Evolutionary conservation across 2,113 vertebrate genomes (phyloP).

Genomic region (Pseudois nayaur): DNA sequence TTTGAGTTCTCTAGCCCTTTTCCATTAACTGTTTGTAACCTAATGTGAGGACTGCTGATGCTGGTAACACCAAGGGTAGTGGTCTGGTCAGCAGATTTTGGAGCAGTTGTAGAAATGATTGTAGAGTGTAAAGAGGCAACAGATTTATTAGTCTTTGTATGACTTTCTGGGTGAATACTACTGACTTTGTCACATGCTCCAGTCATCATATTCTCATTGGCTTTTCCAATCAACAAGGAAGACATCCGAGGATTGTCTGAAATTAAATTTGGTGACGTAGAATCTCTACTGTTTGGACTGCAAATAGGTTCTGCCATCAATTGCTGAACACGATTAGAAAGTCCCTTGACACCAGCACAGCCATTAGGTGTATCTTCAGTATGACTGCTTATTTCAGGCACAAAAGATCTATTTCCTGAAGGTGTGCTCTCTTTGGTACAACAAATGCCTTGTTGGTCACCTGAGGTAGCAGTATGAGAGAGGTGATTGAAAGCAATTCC

Average conservation of each 20-base stretch:
- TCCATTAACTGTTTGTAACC: slow-evolving; percentile 86
- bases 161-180: slow-evolving; percentile 87
- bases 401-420: slow-evolving; percentile 88
- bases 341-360: slow-evolving; percentile 87
- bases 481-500: slow-evolving; percentile 91
- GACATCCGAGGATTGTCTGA: slow-evolving; percentile 97
- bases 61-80: slow-evolving; percentile 88
- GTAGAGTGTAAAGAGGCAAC: slow-evolving; percentile 88
- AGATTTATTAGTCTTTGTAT: slow-evolving; percentile 87
- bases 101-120: slow-evolving; percentile 88
- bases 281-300: slow-evolving; percentile 84
- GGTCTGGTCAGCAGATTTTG: slow-evolving; percentile 85
- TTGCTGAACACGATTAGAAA: slow-evolving; percentile 93
- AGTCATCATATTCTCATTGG: slow-evolving; percentile 85
- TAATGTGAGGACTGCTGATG: slow-evolving; percentile 90
- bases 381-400: slow-evolving; percentile 85
- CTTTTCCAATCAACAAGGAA: slow-evolving; percentile 94
- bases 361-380: slow-evolving; percentile 84
- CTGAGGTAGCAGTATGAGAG: slow-evolving; percentile 95
- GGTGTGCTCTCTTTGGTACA: slow-evolving; percentile 96
- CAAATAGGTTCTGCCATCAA: slow-evolving; percentile 85
- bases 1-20: slow-evolving; percentile 87
- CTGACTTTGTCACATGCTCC: slow-evolving; percentile 89
- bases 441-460: slow-evolving; percentile 90
- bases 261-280: slow-evolving; percentile 87